These are phyloP conservation scores for Meandrina meandrites DNA, from an alignment of 92 coral and sea anemone species.

Conservation along the genomic window DNA sequence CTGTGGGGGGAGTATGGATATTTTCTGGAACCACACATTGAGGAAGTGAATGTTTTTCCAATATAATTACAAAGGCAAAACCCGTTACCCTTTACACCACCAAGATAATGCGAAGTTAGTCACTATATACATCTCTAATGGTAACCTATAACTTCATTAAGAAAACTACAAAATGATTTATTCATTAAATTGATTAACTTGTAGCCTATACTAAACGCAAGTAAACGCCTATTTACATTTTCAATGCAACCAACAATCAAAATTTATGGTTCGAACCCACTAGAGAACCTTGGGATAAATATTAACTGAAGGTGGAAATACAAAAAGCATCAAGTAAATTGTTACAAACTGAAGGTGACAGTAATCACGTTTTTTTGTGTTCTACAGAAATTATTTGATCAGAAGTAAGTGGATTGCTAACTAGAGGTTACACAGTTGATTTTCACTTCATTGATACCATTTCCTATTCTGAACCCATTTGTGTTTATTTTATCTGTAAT, in stretches of 20 bases:
- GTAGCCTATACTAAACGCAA: not conserved
- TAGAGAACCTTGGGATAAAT: not conserved
- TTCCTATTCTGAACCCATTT: not conserved
- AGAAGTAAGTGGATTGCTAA: not conserved
- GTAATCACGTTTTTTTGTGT: too few species aligned
- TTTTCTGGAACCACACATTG: too few species aligned
- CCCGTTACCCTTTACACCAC: not conserved
- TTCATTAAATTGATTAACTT: not conserved
- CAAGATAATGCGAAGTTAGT: not conserved
- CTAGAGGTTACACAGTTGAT: not conserved
- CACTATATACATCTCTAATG: not conserved
- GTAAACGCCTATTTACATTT: slow-evolving; percentile 10
- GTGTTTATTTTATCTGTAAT: too few species aligned
- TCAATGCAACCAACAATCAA: not conserved
- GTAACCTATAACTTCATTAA: not conserved
- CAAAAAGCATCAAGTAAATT: not conserved
- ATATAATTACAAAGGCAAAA: not conserved
- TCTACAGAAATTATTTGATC: too few species aligned
- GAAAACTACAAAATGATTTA: slow-evolving; percentile 8
- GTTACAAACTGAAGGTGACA: not conserved
- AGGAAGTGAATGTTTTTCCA: too few species aligned
- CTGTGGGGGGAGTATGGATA: too few species aligned
- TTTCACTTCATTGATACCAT: not conserved
- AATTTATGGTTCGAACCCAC: not conserved
- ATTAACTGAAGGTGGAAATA: not conserved